Evolutionary conservation across 2,888 invertebrate species (phyloP).

Genomic region (Pyralis farinalis): DNA sequence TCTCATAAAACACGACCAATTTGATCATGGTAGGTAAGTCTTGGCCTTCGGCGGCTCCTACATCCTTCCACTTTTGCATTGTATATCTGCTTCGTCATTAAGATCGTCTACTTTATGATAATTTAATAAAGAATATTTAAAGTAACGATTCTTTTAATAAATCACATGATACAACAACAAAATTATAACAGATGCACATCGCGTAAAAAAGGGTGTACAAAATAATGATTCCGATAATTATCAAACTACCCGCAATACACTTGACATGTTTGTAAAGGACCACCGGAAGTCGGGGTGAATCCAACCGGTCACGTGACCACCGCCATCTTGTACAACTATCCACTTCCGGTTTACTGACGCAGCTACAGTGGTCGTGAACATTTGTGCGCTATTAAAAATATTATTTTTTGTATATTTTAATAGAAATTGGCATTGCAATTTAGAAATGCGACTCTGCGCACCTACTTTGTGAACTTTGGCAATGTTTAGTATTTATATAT

Average conservation of each 20-base stretch:
- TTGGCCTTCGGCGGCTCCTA: no score
- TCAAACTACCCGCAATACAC: slow-evolving; percentile 70
- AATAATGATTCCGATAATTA: slow-evolving; percentile 59
- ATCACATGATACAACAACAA: slow-evolving; percentile 18
- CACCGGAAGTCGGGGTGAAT: slow-evolving; percentile 74
- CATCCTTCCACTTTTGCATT: no score
- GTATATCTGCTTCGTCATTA: no score
- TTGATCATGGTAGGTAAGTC: no score
- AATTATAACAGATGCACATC: slow-evolving; percentile 68
- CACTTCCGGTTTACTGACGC: slow-evolving; percentile 61
- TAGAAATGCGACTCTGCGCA: no score
- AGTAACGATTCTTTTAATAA: neutral
- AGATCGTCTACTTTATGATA: no score
- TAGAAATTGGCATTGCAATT: no score
- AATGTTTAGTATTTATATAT: no score
- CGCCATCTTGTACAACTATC: slow-evolving; percentile 75
- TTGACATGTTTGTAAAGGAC: slow-evolving; percentile 67
- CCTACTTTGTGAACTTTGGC: no score
- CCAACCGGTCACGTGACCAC: slow-evolving; percentile 69
- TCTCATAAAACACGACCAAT: no score
- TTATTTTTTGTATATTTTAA: neutral
- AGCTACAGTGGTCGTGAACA: slow-evolving; percentile 52
- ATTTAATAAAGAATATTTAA: no score
- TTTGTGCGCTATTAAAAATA: slow-evolving; percentile 13
- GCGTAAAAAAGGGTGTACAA: slow-evolving; percentile 46